Base-by-base conservation (phyloP, 2,888 invertebrate species). In the Ectemnius continuus region DNA sequence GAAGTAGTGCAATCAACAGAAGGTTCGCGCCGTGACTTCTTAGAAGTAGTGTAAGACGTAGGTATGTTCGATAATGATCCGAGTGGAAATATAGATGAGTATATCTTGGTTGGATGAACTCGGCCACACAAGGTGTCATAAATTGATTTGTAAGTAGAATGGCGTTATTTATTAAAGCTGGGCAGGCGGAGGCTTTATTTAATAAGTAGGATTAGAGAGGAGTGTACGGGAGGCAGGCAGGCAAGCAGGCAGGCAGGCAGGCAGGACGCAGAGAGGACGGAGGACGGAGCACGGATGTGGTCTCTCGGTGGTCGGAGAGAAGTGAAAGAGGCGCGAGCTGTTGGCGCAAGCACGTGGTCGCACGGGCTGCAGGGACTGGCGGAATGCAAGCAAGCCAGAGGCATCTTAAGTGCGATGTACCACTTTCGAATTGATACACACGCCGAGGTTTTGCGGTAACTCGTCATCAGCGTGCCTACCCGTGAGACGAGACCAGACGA, bases 391-490 rank as follows among this genome's bases (percentile, higher is more conserved):
- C 36, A 36, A 84, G 82, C 82, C 83, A 78, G 82, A 82, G 86
- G 83, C 87, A 82, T 87, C 85, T 85, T 78, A 82, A 82, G 83
- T 81, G 77, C 83, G 84, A 86, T 84, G 86, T 85, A 86, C 87
- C 87, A 84, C 87, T 87, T 87, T 87, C 87, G 81, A 86, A 86
- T 85, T 82, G 86, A 82, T 85, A 85, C 36, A 36, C 36, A 36
- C 78, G 80, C 80, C 76, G 78, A 71, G 73, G 73, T 80, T 85
- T 77, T 73, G 81, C 81, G 80, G 75, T 81, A 70, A 67, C 75
- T 67, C 73, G 69, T 75, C 74, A 64, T 77, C 77, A 28, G 48
- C 47, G 65, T 62, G 59, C 47, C 61, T 57, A 56, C 57, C 56
- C 36, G 62, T n/a, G 46, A 70, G 23, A 26, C 47, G n/a, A 45